Evolutionary conservation across 92 coral and sea anemone genomes (phyloP).

Genomic region (Parazoanthus darwini): DNA sequence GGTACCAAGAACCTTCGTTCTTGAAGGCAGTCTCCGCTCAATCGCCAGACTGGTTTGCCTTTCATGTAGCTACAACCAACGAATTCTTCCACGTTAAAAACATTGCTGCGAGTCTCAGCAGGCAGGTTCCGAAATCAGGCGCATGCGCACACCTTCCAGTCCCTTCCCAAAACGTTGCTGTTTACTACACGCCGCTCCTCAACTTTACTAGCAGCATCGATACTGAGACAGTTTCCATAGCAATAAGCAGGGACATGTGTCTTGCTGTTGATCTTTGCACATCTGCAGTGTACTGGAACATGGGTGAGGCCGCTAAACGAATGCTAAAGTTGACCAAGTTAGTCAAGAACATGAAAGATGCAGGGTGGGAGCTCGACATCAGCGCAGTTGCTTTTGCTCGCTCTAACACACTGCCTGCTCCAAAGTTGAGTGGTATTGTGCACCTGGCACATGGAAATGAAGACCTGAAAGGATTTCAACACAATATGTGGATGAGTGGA

Average conservation of each 20-base stretch:
- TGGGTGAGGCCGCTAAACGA: slow-evolving; percentile 18
- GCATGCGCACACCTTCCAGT: slow-evolving; percentile 48
- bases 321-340: slow-evolving; percentile 8
- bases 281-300: slow-evolving; percentile 25
- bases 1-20: no score
- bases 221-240: slow-evolving; percentile 16
- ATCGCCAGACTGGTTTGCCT: slow-evolving; percentile 45
- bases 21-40: slow-evolving; percentile 30
- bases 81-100: slow-evolving; percentile 43
- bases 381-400: slow-evolving; percentile 39
- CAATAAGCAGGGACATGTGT: slow-evolving; percentile 41
- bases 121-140: background rate
- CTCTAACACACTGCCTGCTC: background rate
- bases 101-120: slow-evolving; percentile 24
- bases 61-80: slow-evolving; percentile 14
- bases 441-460: background rate
- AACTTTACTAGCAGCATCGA: slow-evolving; percentile 30
- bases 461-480: slow-evolving; percentile 13
- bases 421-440: slow-evolving; percentile 9
- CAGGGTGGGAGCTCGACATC: slow-evolving; percentile 21
- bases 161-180: background rate
- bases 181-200: slow-evolving; percentile 40
- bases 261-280: slow-evolving; percentile 48
- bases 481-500: slow-evolving; percentile 44
- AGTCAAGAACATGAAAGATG: slow-evolving; percentile 37